These are phyloP conservation scores for Grantiella picta DNA, from an alignment of 2,113 vertebrate genomes.

Conservation along the genomic window DNA sequence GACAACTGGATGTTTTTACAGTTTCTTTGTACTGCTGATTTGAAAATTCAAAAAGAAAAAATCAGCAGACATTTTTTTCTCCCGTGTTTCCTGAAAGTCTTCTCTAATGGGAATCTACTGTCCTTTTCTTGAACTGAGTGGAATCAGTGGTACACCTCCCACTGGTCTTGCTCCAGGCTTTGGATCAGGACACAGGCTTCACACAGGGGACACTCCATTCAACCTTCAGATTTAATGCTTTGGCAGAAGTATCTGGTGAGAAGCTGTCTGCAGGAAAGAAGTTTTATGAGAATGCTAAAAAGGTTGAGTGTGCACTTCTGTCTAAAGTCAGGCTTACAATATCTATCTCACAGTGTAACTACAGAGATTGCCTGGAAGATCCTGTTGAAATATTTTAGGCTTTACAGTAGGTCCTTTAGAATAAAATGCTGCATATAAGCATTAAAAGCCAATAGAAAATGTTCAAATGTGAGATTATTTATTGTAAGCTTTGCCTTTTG, in stretches of 20 bases:
- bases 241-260: not conserved
- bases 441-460: not conserved
- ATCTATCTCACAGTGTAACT: not conserved
- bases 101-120: not conserved
- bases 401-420: not conserved
- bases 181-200: not conserved
- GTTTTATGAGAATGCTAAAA: conserved; percentile 1
- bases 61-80: not conserved
- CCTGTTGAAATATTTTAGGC: not conserved
- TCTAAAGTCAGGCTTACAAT: not conserved
- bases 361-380: not conserved
- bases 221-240: not conserved
- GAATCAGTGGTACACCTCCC: not conserved
- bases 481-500: not conserved
- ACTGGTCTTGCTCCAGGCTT: not conserved
- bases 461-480: not conserved
- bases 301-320: not conserved
- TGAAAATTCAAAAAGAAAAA: not conserved
- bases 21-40: not conserved
- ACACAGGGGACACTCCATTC: not conserved
- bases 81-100: not conserved
- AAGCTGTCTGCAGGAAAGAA: not conserved
- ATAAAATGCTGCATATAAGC: not conserved
- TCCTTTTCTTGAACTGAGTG: not conserved
- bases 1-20: not conserved